Conservation (phyloP, 2,888 invertebrate genomes). For the Tetragnatha montana region DNA sequence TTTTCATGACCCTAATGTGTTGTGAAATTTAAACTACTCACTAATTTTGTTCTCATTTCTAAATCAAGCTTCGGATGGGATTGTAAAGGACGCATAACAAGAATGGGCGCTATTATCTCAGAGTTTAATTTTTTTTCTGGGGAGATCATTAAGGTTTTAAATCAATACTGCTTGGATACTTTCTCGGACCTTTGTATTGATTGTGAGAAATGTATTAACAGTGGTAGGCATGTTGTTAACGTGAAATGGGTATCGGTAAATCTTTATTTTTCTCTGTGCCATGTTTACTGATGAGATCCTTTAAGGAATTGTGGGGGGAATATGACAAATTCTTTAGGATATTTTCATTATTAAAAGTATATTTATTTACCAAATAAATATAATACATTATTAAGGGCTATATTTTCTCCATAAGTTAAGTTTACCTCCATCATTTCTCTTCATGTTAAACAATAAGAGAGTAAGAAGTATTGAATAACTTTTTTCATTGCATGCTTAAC, state of each 20-base stretch:
- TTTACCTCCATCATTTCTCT: no score
- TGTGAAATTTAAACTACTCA: not conserved
- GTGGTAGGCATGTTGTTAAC: not conserved
- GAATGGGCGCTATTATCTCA: not conserved
- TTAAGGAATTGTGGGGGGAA: no score
- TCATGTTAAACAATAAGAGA: no score
- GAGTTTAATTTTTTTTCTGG: not conserved
- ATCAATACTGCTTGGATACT: not conserved
- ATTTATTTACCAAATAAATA: no score
- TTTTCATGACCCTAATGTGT: not conserved
- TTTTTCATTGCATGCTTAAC: no score
- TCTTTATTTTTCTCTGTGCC: not conserved
- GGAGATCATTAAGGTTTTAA: not conserved
- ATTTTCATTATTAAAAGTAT: no score
- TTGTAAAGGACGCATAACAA: not conserved
- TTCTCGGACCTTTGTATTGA: not conserved
- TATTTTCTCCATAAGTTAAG: no score
- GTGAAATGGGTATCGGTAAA: not conserved
- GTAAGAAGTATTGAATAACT: no score
- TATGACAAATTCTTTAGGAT: no score
- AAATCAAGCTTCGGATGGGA: not conserved
- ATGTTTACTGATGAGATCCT: not conserved
- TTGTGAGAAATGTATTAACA: not conserved
- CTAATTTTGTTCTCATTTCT: not conserved
- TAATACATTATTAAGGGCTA: no score